These are phyloP conservation scores for Acheta domesticus DNA, from an alignment of 2,888 invertebrate genomes.

Conservation along the genomic window DNA sequence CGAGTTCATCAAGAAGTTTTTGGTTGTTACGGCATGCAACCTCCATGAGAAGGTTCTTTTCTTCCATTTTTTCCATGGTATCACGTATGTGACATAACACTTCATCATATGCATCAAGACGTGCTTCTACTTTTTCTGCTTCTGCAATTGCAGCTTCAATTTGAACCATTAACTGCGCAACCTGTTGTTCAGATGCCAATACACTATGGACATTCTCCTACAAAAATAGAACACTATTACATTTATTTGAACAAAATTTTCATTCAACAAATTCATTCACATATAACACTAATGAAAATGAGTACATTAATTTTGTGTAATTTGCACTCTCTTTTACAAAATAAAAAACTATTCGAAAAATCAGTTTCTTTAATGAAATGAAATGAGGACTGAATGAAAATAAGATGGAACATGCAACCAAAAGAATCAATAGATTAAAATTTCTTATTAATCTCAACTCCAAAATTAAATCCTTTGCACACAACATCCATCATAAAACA, in stretches of 20 bases:
- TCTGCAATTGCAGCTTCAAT: constrained; percentile 74
- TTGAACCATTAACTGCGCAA: constrained; percentile 66
- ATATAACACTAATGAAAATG: constrained; percentile 18
- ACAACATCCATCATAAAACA: too few species aligned
- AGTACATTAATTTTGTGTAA: too few species aligned
- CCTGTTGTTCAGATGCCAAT: constrained; percentile 79
- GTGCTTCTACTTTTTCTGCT: constrained; percentile 67
- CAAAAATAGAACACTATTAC: constrained; percentile 35
- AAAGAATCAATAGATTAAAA: too few species aligned
- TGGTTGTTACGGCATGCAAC: constrained; percentile 83
- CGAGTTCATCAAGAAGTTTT: constrained; percentile 71
- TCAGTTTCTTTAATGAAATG: too few species aligned
- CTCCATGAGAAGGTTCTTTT: constrained; percentile 83
- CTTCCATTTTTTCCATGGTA: constrained; percentile 86
- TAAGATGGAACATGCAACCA: too few species aligned
- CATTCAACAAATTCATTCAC: constrained; percentile 27
- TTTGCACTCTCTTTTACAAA: too few species aligned
- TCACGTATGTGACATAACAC: constrained; percentile 79
- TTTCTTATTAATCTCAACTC: too few species aligned
- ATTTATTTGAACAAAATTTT: neutral
- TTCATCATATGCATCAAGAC: constrained; percentile 75
- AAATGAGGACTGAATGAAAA: too few species aligned
- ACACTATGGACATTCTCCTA: constrained; percentile 88
- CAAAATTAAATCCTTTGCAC: too few species aligned
- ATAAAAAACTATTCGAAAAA: too few species aligned